Conservation (phyloP, 2,797 vertebrate genomes). For the Tenualosa ilisha region DNA sequence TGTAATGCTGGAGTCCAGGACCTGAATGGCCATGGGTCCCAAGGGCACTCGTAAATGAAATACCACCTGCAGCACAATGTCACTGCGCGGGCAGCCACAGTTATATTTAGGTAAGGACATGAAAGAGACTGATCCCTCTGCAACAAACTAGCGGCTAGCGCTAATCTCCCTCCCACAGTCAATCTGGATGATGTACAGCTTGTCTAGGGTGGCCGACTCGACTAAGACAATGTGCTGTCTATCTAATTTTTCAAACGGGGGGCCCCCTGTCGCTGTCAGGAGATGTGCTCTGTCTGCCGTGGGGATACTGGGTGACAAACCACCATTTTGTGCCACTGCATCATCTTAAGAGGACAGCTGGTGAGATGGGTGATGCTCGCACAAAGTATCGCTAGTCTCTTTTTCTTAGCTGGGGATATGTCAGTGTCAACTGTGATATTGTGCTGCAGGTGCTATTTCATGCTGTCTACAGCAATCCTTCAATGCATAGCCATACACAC, state of each 20-base stretch:
- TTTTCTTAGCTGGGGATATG: conserved; percentile 19
- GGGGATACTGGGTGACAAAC: conserved; percentile 28
- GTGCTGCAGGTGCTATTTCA: neutral
- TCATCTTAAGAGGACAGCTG: conserved; percentile 22
- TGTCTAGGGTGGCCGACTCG: conserved; percentile 49
- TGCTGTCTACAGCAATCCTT: no score
- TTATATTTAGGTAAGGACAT: conserved; percentile 80
- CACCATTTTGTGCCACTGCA: conserved; percentile 33
- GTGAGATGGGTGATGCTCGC: neutral
- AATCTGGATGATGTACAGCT: conserved; percentile 71
- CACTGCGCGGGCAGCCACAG: conserved; percentile 68
- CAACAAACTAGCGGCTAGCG: conserved; percentile 78
- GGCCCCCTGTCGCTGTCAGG: conserved; percentile 51
- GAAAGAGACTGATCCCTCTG: conserved; percentile 81
- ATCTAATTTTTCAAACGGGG: conserved; percentile 59
- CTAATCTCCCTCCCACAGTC: conserved; percentile 77
- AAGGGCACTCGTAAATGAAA: conserved; percentile 79
- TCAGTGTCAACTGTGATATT: neutral
- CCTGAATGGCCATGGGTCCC: conserved; percentile 78
- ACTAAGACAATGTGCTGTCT: conserved; percentile 65
- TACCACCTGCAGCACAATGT: conserved; percentile 69
- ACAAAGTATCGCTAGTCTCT: neutral
- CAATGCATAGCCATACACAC: neutral
- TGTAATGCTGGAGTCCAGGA: conserved; percentile 81
- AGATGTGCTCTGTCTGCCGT: conserved; percentile 35